Conservation (phyloP, 2,797 vertebrate genomes). For the Bradypodion ventrale region DNA sequence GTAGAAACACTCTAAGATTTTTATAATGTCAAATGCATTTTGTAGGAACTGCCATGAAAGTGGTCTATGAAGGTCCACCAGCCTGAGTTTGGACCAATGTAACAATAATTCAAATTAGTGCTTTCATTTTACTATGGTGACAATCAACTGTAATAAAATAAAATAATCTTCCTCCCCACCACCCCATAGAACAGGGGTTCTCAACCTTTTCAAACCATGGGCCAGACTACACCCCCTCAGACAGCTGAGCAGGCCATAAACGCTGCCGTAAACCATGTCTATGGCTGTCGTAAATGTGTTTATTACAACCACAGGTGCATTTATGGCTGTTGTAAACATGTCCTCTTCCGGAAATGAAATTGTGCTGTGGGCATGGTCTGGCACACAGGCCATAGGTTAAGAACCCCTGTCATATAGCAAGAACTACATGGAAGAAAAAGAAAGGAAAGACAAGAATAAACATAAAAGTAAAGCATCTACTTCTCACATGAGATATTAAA, state of each 20-base stretch:
- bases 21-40: background rate
- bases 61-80: conserved; percentile 34
- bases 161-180: conserved; percentile 32
- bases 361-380: no score
- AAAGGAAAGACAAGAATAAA: conserved; percentile 42
- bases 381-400: no score
- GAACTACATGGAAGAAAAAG: background rate
- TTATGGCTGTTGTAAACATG: no score
- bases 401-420: no score
- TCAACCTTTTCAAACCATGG: no score
- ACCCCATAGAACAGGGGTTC: no score
- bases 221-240: no score
- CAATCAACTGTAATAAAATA: conserved; percentile 37
- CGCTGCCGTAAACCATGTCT: no score
- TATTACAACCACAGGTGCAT: no score
- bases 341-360: no score
- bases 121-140: conserved; percentile 1
- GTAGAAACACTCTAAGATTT: background rate
- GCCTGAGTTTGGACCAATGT: conserved; percentile 38
- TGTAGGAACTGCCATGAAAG: background rate
- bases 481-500: conserved; percentile 62
- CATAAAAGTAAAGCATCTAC: conserved; percentile 67
- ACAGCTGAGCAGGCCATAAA: no score
- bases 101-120: conserved; percentile 55
- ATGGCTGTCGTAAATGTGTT: no score